A percentile compares a stretch with the other conserved stretches of the same genome.
Evolutionary conservation across 2,888 invertebrate genomes (phyloP).

Genomic region (Metalampra italica): DNA sequence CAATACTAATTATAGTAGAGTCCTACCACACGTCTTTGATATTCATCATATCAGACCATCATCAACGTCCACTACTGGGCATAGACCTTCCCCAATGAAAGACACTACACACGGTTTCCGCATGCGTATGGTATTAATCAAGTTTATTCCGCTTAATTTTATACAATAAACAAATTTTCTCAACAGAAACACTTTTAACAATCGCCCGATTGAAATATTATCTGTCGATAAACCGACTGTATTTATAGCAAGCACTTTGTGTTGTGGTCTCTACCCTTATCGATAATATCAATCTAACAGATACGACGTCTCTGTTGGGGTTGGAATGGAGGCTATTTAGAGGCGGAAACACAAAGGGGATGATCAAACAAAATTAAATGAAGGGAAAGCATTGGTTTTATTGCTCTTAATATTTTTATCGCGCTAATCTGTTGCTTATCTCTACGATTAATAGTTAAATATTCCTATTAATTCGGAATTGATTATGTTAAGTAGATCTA

Average conservation of each 20-base stretch:
- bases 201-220: neutral
- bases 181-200: too few species aligned
- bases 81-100: too few species aligned
- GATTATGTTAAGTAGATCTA: neutral
- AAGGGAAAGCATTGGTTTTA: slow-evolving; percentile 7
- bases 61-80: too few species aligned
- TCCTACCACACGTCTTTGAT: too few species aligned
- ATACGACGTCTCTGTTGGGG: slow-evolving; percentile 11
- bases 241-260: neutral
- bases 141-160: too few species aligned
- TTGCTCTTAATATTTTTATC: slow-evolving; percentile 1
- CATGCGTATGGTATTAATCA: too few species aligned
- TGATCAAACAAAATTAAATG: slow-evolving; percentile 14
- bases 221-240: neutral
- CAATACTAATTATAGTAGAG: too few species aligned
- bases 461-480: neutral
- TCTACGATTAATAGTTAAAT: neutral
- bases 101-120: too few species aligned
- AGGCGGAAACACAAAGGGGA: slow-evolving; percentile 5
- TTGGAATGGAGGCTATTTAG: neutral
- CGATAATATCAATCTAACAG: slow-evolving; percentile 11
- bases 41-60: too few species aligned
- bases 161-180: too few species aligned
- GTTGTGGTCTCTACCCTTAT: neutral
- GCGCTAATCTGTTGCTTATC: neutral